Conservation (phyloP, 2,113 vertebrate genomes). For the Siniperca chuatsi region DNA sequence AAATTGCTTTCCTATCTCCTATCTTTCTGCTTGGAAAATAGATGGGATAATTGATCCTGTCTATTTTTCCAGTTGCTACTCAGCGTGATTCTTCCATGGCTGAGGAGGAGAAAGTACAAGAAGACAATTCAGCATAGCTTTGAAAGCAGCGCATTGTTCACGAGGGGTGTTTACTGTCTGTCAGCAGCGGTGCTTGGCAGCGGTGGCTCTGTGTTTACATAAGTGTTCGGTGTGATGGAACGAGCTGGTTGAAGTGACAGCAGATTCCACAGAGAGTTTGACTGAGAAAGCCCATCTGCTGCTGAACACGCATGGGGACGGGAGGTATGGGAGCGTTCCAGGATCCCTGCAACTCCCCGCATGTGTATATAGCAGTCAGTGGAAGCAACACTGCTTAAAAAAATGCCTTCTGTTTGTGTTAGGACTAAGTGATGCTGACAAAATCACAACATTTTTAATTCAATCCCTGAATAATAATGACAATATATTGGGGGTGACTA, state of each 20-base stretch:
- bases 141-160: slow-evolving; percentile 79
- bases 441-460: background rate
- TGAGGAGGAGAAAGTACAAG: slow-evolving; percentile 63
- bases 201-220: slow-evolving; percentile 76
- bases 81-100: slow-evolving; percentile 24
- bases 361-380: slow-evolving; percentile 1
- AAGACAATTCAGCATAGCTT: slow-evolving; percentile 71
- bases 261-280: slow-evolving; percentile 63
- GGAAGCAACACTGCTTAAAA: slow-evolving; percentile 13
- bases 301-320: slow-evolving; percentile 37
- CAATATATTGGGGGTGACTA: background rate
- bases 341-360: slow-evolving; percentile 36
- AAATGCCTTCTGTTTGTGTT: slow-evolving; percentile 13
- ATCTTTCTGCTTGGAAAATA: slow-evolving; percentile 49
- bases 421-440: background rate
- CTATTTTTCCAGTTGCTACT: slow-evolving; percentile 42
- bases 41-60: slow-evolving; percentile 46
- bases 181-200: slow-evolving; percentile 81
- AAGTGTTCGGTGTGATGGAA: slow-evolving; percentile 71
- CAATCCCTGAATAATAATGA: background rate
- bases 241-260: slow-evolving; percentile 66
- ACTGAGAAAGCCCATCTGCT: slow-evolving; percentile 74
- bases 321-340: slow-evolving; percentile 46
- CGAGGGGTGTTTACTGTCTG: slow-evolving; percentile 71
- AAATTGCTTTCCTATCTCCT: slow-evolving; percentile 53